Percentiles rank a stretch among this genome's conserved stretches.
Evolutionary conservation across 2,113 vertebrate genomes (phyloP).

Genomic region (Amazona guildingii): DNA sequence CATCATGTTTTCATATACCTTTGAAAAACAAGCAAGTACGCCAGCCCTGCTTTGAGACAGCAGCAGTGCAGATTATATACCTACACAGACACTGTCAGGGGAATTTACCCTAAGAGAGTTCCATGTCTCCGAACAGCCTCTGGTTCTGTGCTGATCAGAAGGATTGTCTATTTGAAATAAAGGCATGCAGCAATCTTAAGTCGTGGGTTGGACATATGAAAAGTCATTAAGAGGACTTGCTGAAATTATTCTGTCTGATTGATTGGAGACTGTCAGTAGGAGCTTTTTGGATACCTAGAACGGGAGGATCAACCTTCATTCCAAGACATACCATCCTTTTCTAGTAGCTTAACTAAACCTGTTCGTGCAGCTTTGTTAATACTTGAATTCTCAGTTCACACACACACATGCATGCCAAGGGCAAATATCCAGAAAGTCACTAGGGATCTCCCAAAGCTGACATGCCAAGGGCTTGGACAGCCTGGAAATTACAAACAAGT

Average conservation of each 20-base stretch:
- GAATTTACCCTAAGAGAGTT: neutral
- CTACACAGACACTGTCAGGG: neutral
- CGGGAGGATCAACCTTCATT: neutral
- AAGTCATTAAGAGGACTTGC: conserved; percentile 10
- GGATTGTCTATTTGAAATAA: conserved; percentile 14
- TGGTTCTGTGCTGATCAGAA: conserved; percentile 19
- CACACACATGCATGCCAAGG: neutral
- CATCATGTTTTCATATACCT: neutral
- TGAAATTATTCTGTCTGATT: neutral
- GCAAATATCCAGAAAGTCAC: neutral
- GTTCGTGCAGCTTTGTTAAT: neutral
- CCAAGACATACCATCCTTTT: neutral
- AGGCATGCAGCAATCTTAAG: neutral
- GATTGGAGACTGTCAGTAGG: neutral
- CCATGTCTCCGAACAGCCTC: neutral
- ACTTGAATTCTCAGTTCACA: neutral
- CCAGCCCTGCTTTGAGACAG: neutral
- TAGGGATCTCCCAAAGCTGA: neutral
- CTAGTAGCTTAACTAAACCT: neutral
- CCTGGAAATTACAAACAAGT: conserved; percentile 29
- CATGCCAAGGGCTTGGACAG: neutral
- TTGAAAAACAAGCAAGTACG: neutral
- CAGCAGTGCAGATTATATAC: neutral
- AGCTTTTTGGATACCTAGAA: neutral
- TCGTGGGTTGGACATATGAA: neutral